A percentile compares a stretch with the other conserved stretches of the same genome.
Evolutionary conservation across 2,113 vertebrate genomes (phyloP).

Genomic region (Sapayoa aenigma): DNA sequence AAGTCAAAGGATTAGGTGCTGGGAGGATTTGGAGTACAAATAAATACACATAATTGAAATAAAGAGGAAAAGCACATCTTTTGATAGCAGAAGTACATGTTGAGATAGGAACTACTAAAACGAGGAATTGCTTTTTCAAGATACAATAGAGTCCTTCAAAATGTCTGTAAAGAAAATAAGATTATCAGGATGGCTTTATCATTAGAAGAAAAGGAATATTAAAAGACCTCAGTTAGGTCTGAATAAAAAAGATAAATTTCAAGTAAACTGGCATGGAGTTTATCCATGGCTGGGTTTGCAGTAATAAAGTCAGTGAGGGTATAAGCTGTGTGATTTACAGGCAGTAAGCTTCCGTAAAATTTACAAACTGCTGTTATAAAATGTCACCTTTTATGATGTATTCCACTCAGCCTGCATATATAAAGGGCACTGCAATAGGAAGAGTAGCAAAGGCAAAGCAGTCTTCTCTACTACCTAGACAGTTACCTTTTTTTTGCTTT

Average conservation of each 20-base stretch:
- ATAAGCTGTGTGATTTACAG: slow-evolving; percentile 79
- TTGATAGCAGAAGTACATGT: slow-evolving; percentile 39
- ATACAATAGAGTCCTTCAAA: slow-evolving; percentile 68
- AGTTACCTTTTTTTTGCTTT: slow-evolving; percentile 26
- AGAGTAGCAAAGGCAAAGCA: slow-evolving; percentile 67
- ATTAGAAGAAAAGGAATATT: slow-evolving; percentile 75
- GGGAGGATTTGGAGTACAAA: slow-evolving; percentile 22
- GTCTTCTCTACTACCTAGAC: slow-evolving; percentile 24
- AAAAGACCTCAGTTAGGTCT: slow-evolving; percentile 67
- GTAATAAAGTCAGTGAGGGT: slow-evolving; percentile 78
- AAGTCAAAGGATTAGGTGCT: not conserved
- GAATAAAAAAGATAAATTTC: slow-evolving; percentile 80
- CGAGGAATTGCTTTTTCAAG: slow-evolving; percentile 38
- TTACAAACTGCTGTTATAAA: slow-evolving; percentile 83
- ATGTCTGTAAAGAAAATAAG: slow-evolving; percentile 69
- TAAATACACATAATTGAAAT: not conserved
- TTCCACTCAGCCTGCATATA: slow-evolving; percentile 74
- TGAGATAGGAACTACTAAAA: slow-evolving; percentile 41
- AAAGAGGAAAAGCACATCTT: slow-evolving; percentile 6
- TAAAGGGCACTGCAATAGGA: slow-evolving; percentile 69
- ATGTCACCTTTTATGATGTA: slow-evolving; percentile 82
- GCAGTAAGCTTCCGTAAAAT: slow-evolving; percentile 78
- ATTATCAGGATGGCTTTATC: slow-evolving; percentile 70
- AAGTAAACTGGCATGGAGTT: slow-evolving; percentile 76
- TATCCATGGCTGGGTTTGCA: slow-evolving; percentile 75